These are phyloP conservation scores for roundworm (Caenorhabditis elegans) DNA, from an alignment of 1,140 invertebrate species.

Conservation along the genomic window DNA sequence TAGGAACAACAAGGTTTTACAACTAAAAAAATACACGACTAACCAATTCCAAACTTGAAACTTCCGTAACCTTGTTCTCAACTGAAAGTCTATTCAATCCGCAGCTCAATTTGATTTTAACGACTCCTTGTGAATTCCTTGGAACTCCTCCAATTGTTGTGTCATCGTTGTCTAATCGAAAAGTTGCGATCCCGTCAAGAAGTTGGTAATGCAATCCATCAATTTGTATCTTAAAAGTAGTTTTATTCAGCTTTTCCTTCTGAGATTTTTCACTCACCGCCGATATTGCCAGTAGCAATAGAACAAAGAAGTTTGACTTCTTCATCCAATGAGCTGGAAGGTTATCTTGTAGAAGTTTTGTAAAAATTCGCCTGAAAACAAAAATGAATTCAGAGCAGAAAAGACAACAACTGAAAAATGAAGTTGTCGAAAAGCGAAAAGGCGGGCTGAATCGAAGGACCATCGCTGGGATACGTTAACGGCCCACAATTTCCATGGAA, in stretches of 20 bases:
- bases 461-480: background rate
- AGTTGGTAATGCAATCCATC: background rate
- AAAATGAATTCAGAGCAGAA: background rate
- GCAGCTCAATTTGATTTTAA: background rate
- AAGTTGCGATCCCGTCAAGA: background rate
- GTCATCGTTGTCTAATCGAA: background rate
- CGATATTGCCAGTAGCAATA: background rate
- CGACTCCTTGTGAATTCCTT: background rate
- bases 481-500: background rate
- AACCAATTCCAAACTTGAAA: background rate
- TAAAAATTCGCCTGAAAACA: too few relatives aligned
- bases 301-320: too few relatives aligned
- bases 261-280: background rate
- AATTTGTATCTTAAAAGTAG: background rate
- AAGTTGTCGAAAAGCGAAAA: conserved; percentile 10
- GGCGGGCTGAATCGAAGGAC: background rate
- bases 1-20: background rate
- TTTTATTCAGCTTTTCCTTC: background rate
- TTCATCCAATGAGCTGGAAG: too few relatives aligned
- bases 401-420: background rate
- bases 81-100: background rate
- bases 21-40: background rate
- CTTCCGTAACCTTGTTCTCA: background rate
- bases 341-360: too few relatives aligned
- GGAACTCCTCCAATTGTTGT: background rate